Base-by-base conservation (phyloP, 2,888 invertebrate genomes). In the Callimorpha dominula region DNA sequence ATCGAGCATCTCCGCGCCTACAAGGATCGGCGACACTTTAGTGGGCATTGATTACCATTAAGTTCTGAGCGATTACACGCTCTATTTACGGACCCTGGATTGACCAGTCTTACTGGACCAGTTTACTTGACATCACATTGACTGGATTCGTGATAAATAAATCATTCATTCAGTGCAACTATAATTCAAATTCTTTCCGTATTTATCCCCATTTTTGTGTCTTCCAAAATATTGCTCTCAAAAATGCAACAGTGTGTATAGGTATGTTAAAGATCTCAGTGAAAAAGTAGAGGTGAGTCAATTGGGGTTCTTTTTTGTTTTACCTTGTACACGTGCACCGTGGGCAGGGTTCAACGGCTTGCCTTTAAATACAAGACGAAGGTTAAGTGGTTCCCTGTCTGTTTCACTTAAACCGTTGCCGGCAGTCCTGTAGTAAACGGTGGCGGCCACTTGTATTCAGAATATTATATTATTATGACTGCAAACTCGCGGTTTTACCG, bases 351-450 rank as follows among this genome's bases (percentile, higher is more conserved):
- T 92, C 91, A 92, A 91, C 87, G 92, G 85, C 91, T 92, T 87
- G 91, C 89, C 89, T 91, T 91, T 91, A 90, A 93, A 92, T 90
- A 91, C 89, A 89, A 89, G 91, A 91, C 88, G 89, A 92, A 93
- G 94, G 94, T 93, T 93, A 94, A 94, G 93, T 94, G 92, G 92
- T 84, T 85, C 79, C 88, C 89, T 92, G 94, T 93, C 94, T 90
- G 93, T 92, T 93, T 92, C 93, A 93, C 91, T 94, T 93, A 93
- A 90, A 89, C 87, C 85, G 86, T 88, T 88, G 89, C 89, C 89
- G 88, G 86, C 83, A 90, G 90, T 89, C 82, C 86, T 84, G 86
- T 82, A 86, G 89, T 86, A 88, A 89, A 88, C 89, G 87, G 90
- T 88, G 87, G 89, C 86, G 82, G 84, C 88, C 85, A 87, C 86